Evolutionary conservation across 2,113 vertebrate species (phyloP).

Genomic region (Panurus biarmicus): DNA sequence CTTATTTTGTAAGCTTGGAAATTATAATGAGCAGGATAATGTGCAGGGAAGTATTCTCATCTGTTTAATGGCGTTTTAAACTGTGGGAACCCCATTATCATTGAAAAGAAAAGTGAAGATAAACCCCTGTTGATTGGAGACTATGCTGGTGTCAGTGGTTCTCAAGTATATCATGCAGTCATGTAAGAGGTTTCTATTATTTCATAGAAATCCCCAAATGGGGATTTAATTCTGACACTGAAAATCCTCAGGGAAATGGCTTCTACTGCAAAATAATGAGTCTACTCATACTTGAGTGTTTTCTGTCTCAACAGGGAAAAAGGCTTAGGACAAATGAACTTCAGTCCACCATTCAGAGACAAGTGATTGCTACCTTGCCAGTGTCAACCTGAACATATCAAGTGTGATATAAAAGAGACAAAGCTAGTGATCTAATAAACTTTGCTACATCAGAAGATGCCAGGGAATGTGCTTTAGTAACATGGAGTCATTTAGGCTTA

Average conservation of each 20-base stretch:
- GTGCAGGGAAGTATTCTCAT: not conserved
- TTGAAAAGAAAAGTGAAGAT: not conserved
- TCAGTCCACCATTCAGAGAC: not conserved
- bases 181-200: constrained; percentile 35
- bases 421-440: not conserved
- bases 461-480: not conserved
- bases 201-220: not conserved
- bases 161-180: not conserved
- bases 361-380: not conserved
- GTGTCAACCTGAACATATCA: not conserved
- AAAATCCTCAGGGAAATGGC: not conserved
- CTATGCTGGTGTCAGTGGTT: not conserved
- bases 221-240: constrained; percentile 5
- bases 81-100: not conserved
- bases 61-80: not conserved
- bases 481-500: too few relatives aligned
- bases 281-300: not conserved
- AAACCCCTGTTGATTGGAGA: not conserved
- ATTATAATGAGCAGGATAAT: not conserved
- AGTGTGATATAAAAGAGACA: not conserved
- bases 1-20: not conserved
- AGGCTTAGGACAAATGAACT: not conserved
- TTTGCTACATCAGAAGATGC: not conserved
- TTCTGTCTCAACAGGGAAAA: not conserved
- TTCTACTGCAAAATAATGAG: constrained; percentile 3